These are phyloP conservation scores for Melitaea cinxia DNA, from an alignment of 1,140 invertebrate species.

Conservation along the genomic window DNA sequence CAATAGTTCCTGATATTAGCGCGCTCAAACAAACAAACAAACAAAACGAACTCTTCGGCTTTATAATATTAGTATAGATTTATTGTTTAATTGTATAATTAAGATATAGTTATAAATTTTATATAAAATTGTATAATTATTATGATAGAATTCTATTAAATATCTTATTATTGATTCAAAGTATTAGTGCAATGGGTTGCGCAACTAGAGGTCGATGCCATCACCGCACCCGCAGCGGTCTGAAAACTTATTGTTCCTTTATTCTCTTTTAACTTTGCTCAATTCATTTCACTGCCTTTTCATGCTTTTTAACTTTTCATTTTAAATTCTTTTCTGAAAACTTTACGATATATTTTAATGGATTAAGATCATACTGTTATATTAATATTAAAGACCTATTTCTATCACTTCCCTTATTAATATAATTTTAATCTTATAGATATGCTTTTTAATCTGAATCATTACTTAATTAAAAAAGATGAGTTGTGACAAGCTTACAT, in stretches of 20 bases:
- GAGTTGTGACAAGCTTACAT: neutral
- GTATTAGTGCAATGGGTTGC: conserved; percentile 24
- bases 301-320: conserved; percentile 35
- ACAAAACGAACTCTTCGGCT: too few species aligned
- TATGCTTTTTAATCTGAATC: too few species aligned
- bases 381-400: too few species aligned
- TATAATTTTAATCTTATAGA: too few species aligned
- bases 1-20: too few species aligned
- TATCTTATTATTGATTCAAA: conserved; percentile 8
- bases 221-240: conserved; percentile 48
- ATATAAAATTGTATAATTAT: too few species aligned
- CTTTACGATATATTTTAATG: neutral
- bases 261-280: conserved; percentile 32
- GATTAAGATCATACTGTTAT: too few species aligned
- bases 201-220: conserved; percentile 52
- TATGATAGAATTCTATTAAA: neutral
- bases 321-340: conserved; percentile 4
- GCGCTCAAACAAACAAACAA: too few species aligned
- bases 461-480: neutral
- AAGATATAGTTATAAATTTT: too few species aligned
- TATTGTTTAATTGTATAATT: too few species aligned
- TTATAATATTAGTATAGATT: too few species aligned
- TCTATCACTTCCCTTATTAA: too few species aligned
- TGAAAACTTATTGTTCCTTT: conserved; percentile 50
- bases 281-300: conserved; percentile 27